Percentiles rank a stretch among this genome's conserved stretches.
Conservation (phyloP, 2,113 vertebrate species). For the Prochilodus magdalenae region DNA sequence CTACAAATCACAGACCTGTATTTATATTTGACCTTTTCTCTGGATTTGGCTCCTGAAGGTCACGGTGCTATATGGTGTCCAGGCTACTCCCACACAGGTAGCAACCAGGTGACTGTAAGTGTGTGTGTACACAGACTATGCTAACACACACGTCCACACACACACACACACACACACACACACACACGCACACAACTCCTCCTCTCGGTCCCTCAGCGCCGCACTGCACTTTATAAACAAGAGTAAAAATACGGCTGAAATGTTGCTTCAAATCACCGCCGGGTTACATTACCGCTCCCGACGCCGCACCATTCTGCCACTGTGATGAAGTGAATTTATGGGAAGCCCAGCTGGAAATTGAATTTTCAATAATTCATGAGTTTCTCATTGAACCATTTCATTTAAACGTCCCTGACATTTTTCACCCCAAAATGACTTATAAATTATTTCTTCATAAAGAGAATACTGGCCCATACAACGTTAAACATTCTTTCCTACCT, state of each 20-base stretch:
- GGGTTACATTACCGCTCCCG: neutral
- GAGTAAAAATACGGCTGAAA: neutral
- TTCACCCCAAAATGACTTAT: slow-evolving; percentile 37
- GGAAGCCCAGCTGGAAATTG: slow-evolving; percentile 32
- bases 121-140: neutral
- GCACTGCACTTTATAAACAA: neutral
- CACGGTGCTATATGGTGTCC: neutral
- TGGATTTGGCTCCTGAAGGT: neutral
- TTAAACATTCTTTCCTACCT: neutral
- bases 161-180: neutral
- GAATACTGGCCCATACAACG: slow-evolving; percentile 10
- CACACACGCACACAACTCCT: neutral
- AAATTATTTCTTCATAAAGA: slow-evolving; percentile 38
- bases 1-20: too few relatives aligned
- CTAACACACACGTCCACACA: neutral
- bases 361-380: slow-evolving; percentile 45
- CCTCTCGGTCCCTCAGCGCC: neutral
- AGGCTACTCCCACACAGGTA: neutral
- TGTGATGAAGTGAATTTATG: slow-evolving; percentile 23
- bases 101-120: neutral
- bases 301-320: neutral
- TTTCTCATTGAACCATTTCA: slow-evolving; percentile 43
- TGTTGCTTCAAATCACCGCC: neutral
- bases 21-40: too few relatives aligned
- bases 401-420: slow-evolving; percentile 33